phyloP scores from a whole-genome alignment of 1,140 invertebrate genomes.

The Anoplolepis gracilipes region DNA sequence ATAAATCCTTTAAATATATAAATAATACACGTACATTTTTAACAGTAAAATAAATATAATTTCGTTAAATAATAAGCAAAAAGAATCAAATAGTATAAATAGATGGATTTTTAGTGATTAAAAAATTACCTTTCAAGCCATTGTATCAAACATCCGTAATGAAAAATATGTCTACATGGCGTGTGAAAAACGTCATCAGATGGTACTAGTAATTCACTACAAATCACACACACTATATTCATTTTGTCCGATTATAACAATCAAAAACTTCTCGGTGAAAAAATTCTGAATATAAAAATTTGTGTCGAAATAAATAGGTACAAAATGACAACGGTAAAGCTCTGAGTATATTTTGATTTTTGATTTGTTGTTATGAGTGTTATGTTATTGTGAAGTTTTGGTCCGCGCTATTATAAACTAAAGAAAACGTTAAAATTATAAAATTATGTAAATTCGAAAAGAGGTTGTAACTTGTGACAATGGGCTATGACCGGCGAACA shows the following conservation, averaged over 20 bases:
- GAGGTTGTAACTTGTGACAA: not conserved
- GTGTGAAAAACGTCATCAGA: conserved; percentile 87
- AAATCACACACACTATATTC: conserved; percentile 90
- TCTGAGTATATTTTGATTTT: not conserved
- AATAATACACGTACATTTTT: not conserved
- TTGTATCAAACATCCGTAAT: conserved; percentile 87
- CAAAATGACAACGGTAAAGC: not conserved
- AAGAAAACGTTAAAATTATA: not conserved
- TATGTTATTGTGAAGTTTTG: not conserved
- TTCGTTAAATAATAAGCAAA: not conserved
- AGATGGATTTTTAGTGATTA: not conserved
- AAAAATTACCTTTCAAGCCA: conserved; percentile 89
- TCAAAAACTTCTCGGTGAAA: not conserved
- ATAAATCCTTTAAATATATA: not conserved
- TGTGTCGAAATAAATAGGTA: not conserved
- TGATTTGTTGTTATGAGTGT: too few relatives aligned
- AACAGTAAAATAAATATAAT: not conserved
- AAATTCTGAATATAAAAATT: not conserved
- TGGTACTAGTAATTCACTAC: conserved; percentile 88
- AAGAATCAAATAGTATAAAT: not conserved
- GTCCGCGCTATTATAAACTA: not conserved
- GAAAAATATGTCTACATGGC: conserved; percentile 90
- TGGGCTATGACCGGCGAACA: not conserved
- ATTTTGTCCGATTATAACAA: conserved; percentile 80
- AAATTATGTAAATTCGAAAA: not conserved